These are phyloP conservation scores for Lindbergichthys nudifrons DNA, from an alignment of 2,797 vertebrate genomes.

Conservation along the genomic window DNA sequence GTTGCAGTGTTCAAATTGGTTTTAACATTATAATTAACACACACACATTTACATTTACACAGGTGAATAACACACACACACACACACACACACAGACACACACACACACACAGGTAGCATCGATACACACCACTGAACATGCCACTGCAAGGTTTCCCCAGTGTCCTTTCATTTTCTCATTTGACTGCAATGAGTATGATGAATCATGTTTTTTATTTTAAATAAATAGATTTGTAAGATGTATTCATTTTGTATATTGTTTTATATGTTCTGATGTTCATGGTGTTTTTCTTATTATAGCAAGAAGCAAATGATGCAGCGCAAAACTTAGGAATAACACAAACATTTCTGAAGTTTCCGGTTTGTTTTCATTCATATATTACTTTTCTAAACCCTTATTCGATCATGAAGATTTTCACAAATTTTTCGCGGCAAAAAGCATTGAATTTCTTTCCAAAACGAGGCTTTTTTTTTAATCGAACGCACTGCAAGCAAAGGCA, in stretches of 20 bases:
- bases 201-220: constrained; percentile 57
- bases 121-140: constrained; percentile 19
- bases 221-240: constrained; percentile 80
- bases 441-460: too few relatives aligned
- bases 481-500: too few relatives aligned
- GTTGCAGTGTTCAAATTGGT: constrained; percentile 9
- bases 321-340: too few relatives aligned
- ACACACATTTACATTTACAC: neutral
- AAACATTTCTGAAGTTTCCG: too few relatives aligned
- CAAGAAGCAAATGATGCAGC: neutral
- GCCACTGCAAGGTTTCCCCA: constrained; percentile 47
- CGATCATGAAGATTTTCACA: too few relatives aligned
- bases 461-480: too few relatives aligned
- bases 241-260: constrained; percentile 34
- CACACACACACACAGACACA: neutral
- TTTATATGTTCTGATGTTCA: neutral
- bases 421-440: too few relatives aligned
- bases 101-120: constrained; percentile 24
- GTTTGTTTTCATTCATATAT: too few relatives aligned
- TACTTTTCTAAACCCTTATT: too few relatives aligned
- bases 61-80: constrained; percentile 1
- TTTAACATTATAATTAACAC: constrained; percentile 6
- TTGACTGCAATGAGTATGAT: constrained; percentile 56
- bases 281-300: neutral
- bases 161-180: constrained; percentile 53